These are phyloP conservation scores for Balaeniceps rex DNA, from an alignment of 2,113 vertebrate genomes.

Conservation along the genomic window DNA sequence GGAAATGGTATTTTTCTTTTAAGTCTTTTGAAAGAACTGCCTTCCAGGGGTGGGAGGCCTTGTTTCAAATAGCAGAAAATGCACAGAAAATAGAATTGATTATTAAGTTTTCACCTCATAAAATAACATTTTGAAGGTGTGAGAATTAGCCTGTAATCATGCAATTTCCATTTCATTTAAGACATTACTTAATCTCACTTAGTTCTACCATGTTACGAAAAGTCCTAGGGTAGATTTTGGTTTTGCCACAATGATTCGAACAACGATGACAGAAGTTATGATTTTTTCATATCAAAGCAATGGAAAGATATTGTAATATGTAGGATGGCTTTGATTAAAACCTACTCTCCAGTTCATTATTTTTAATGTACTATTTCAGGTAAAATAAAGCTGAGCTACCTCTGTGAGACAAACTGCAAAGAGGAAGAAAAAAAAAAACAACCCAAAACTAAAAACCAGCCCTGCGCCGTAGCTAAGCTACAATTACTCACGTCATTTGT, in stretches of 20 bases:
- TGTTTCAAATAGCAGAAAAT: background rate
- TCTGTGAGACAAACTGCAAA: background rate
- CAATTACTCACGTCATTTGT: background rate
- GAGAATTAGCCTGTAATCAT: constrained; percentile 24
- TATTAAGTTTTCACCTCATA: constrained; percentile 8
- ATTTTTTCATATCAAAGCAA: constrained; percentile 52
- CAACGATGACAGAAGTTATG: constrained; percentile 51
- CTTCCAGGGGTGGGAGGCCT: constrained; percentile 32
- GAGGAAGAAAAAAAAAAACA: background rate
- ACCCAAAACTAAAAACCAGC: background rate
- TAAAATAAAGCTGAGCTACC: constrained; percentile 17
- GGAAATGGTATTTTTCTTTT: background rate
- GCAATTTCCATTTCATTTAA: constrained; percentile 2
- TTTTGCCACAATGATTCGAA: constrained; percentile 70
- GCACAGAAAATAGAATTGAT: background rate
- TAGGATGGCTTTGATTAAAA: constrained; percentile 32
- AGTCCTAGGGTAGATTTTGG: constrained; percentile 52
- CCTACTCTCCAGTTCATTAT: background rate
- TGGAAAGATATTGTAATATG: constrained; percentile 43
- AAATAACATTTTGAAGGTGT: constrained; percentile 29
- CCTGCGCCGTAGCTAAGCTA: background rate
- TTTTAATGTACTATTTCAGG: background rate
- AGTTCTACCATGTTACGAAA: background rate
- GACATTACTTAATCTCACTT: background rate
- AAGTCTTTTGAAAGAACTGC: constrained; percentile 16